Percentiles rank a stretch among this genome's conserved stretches.
Conservation (phyloP, 2,113 vertebrate genomes). For the Tamias sibiricus region DNA sequence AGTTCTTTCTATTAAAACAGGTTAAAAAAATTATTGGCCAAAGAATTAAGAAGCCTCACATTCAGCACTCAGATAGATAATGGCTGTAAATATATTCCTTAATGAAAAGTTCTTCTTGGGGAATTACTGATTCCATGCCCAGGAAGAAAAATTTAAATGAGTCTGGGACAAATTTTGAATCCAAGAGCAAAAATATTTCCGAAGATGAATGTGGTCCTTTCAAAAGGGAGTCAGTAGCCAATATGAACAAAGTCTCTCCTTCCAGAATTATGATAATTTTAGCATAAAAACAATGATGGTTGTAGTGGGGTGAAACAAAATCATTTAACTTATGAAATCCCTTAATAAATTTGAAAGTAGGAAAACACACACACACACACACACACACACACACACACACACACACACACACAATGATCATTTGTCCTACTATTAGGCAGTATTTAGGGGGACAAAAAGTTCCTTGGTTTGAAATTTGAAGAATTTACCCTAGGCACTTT, state of each 20-base stretch:
- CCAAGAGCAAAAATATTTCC: neutral
- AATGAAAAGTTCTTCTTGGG: neutral
- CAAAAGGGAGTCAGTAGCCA: neutral
- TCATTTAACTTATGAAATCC: neutral
- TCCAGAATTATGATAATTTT: no score
- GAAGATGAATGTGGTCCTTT: neutral
- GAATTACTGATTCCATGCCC: neutral
- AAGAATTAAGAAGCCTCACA: neutral
- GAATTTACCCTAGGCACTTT: neutral
- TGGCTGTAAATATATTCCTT: neutral
- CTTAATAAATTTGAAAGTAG: neutral
- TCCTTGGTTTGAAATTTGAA: neutral
- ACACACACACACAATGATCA: no score
- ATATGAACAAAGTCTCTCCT: neutral
- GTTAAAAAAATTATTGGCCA: neutral
- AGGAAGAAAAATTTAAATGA: neutral
- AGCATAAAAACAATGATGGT: neutral
- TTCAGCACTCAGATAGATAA: neutral
- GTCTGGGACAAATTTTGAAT: neutral
- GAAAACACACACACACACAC: neutral
- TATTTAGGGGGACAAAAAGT: neutral
- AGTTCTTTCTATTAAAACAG: neutral
- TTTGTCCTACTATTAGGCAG: neutral
- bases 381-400: no score
- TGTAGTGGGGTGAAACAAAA: neutral